Conservation (phyloP, 2,113 vertebrate genomes). For the Brachyhypopomus gauderio region DNA sequence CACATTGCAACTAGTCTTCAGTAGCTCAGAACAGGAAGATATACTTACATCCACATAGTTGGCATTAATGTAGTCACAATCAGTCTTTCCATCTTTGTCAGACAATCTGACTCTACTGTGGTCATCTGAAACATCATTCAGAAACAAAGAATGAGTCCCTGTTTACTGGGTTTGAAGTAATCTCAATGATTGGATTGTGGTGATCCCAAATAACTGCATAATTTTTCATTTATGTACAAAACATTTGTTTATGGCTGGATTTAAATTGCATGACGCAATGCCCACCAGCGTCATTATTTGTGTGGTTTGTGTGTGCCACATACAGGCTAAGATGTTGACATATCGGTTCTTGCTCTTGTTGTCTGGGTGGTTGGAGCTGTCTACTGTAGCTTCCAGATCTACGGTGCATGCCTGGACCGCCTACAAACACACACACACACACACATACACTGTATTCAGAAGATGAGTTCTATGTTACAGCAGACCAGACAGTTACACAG, state of each 20-base stretch:
- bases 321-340: constrained; percentile 93
- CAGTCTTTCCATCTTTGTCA: constrained; percentile 83
- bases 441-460: constrained; percentile 7
- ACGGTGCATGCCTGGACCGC: constrained; percentile 90
- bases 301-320: constrained; percentile 63
- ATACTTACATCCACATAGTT: constrained; percentile 91
- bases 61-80: constrained; percentile 93
- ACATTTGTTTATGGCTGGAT: constrained; percentile 12
- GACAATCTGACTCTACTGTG: constrained; percentile 88
- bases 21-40: neutral
- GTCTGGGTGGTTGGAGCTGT: constrained; percentile 90
- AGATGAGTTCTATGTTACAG: neutral
- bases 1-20: neutral
- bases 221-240: neutral
- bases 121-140: constrained; percentile 81
- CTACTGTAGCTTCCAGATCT: constrained; percentile 87
- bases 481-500: neutral
- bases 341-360: constrained; percentile 96
- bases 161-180: neutral
- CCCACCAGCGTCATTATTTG: neutral
- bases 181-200: too few species aligned
- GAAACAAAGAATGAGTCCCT: neutral
- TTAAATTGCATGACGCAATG: neutral
- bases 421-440: constrained; percentile 69
- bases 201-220: too few species aligned